Base-by-base conservation (phyloP, 2,113 vertebrate genomes). In the Promerops cafer region DNA sequence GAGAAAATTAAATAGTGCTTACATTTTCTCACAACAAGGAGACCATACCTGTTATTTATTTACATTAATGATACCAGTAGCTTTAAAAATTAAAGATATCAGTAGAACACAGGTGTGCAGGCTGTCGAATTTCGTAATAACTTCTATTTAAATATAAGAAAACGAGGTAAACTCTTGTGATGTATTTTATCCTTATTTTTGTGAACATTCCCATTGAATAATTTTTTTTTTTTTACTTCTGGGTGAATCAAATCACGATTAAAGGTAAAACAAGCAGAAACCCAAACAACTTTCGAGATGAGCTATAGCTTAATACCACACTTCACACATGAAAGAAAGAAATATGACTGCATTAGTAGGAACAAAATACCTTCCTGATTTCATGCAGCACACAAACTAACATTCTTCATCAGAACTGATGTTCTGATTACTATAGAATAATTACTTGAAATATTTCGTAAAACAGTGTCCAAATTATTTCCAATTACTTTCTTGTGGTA, bases 401-500 rank as follows among this genome's bases (percentile, higher is more conserved):
- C 53, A 54, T 71, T 90, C 82, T 57, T 92, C 91, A 93, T 91
- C 70, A 95, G 64, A 88, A 74, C 72, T 83, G 60, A 91, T 82
- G 50, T 90, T 93, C 83, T 85, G 89, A 88, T 90, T 76, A 49
- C 83, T 87, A 40, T 80, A 66, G 86, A 80, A 95, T 94, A 94
- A 91, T 95, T 84, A n/a, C 90, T 79, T 90, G 65, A 80, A 83
- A 92, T 96, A 91, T 96, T 90, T 91, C 54, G 81, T 71, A 86
- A 93, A 93, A 68, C 63, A 42, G 69, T 87, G 83, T 94, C 82
- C 80, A 95, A 76, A 96, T 96, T 94, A 94, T 96, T 95, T 95
- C 87, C 66, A 81, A 66, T 93, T 93, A 87, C 84, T 94, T 93
- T 83, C 59, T 75, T 93, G 49, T 91, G 77, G 77, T 81, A 93